phyloP scores from a whole-genome alignment of 2,888 invertebrate genomes.

The Oligia strigilis region DNA sequence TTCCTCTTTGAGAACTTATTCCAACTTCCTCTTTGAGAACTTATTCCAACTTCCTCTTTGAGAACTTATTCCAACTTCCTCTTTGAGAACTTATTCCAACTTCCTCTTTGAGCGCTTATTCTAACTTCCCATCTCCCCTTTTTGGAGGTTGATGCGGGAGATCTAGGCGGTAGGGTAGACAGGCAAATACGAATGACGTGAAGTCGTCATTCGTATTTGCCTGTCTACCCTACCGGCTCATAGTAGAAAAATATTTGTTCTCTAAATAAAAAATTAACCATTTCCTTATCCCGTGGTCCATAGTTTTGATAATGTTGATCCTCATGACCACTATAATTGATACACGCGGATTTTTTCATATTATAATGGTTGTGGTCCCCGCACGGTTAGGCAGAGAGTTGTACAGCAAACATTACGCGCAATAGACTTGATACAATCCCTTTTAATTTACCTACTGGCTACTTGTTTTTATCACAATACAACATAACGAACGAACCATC shows the following conservation, averaged over 20 bases:
- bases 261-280: not conserved
- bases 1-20: not conserved
- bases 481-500: not conserved
- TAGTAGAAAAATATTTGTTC: not conserved
- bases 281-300: not conserved
- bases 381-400: not conserved
- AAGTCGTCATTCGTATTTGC: too few species aligned
- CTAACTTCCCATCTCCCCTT: not conserved
- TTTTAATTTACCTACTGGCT: not conserved
- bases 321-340: not conserved
- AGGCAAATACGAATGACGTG: too few species aligned
- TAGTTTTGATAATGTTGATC: not conserved
- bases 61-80: not conserved
- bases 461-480: not conserved
- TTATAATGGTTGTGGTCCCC: not conserved
- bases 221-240: not conserved
- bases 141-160: not conserved
- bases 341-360: not conserved
- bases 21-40: not conserved
- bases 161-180: too few species aligned
- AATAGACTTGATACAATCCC: not conserved
- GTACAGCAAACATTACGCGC: not conserved
- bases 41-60: not conserved
- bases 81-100: not conserved
- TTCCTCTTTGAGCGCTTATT: not conserved